Evolutionary conservation across 2,888 invertebrate species (phyloP).

Genomic region (Erebia ligea): DNA sequence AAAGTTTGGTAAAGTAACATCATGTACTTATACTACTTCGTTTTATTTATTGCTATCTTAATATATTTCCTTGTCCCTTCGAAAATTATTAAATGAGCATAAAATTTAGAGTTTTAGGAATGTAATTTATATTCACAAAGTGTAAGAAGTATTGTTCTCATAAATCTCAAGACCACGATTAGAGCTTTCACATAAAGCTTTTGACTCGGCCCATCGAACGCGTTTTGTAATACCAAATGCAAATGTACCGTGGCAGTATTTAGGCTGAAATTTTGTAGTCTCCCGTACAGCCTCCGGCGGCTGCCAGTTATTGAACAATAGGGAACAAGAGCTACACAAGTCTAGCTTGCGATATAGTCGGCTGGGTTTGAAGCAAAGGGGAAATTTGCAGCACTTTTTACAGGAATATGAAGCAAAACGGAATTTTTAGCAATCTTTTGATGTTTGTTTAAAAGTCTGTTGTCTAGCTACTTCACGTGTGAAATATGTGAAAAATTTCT

Average conservation of each 20-base stretch:
- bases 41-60: too few relatives aligned
- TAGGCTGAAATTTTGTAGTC: conserved; percentile 26
- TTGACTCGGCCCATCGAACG: conserved; percentile 1
- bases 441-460: not conserved
- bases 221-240: conserved; percentile 23
- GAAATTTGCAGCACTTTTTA: not conserved
- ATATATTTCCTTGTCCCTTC: too few relatives aligned
- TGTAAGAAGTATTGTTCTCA: too few relatives aligned
- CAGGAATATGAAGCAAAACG: not conserved
- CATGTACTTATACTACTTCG: too few relatives aligned
- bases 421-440: not conserved
- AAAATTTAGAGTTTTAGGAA: too few relatives aligned
- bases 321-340: conserved; percentile 33
- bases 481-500: too few relatives aligned
- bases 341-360: conserved; percentile 19
- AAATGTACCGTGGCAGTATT: conserved; percentile 22
- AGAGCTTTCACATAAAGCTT: conserved; percentile 5
- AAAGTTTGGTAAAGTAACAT: too few relatives aligned
- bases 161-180: not conserved
- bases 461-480: too few relatives aligned
- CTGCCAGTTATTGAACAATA: conserved; percentile 37
- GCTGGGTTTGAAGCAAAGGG: conserved; percentile 5
- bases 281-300: conserved; percentile 27
- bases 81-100: too few relatives aligned
- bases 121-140: too few relatives aligned